phyloP scores from a whole-genome alignment of 2,113 vertebrate species.

The Salvelinus fontinalis region DNA sequence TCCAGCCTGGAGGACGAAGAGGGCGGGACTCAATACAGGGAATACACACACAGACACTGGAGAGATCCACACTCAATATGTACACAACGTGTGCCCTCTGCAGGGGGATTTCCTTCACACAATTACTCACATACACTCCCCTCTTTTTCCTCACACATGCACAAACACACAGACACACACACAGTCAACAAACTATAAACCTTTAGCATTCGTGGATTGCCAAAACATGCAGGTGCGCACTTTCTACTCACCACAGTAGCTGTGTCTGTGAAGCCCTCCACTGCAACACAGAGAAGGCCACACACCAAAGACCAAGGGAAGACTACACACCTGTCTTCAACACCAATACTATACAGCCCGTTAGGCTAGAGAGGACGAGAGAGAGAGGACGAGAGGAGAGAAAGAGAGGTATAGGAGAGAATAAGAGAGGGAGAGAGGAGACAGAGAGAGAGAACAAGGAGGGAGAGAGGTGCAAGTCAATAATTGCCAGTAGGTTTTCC shows the following conservation, averaged over 20 bases:
- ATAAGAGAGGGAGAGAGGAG: too few relatives aligned
- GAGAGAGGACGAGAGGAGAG: constrained; percentile 12
- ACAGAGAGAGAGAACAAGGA: neutral
- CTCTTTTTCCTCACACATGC: neutral
- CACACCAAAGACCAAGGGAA: constrained; percentile 64
- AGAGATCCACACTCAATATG: neutral
- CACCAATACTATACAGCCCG: constrained; percentile 38
- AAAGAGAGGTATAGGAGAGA: neutral
- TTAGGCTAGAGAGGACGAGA: constrained; percentile 27
- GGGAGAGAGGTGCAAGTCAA: constrained; percentile 14
- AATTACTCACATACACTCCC: too few relatives aligned
- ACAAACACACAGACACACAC: constrained; percentile 16
- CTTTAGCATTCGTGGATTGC: neutral
- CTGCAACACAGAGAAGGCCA: constrained; percentile 76
- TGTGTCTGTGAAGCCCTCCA: constrained; percentile 76
- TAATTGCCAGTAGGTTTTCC: constrained; percentile 3
- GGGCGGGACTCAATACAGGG: neutral
- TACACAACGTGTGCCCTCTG: too few relatives aligned
- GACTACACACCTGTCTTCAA: constrained; percentile 38
- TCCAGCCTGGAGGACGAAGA: constrained; percentile 76
- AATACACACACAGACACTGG: neutral
- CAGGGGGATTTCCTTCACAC: too few relatives aligned
- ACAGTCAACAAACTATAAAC: neutral
- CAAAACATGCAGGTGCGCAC: neutral
- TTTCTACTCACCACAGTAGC: constrained; percentile 71